Percentiles rank a stretch among this genome's conserved stretches.
Conservation (phyloP, 2,888 invertebrate species). For the Drosophila putrida region DNA sequence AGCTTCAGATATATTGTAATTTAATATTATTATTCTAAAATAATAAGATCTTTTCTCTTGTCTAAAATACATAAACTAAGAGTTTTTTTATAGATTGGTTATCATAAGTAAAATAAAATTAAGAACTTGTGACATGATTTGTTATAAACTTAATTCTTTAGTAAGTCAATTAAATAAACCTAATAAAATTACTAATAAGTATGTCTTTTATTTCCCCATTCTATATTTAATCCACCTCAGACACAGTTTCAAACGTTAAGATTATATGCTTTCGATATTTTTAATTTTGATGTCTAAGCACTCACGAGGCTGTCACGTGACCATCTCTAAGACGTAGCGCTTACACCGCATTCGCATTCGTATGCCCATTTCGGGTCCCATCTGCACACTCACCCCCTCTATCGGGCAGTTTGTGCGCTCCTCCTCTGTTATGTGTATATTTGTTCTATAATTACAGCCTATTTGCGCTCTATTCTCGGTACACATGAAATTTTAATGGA, state of each 20-base stretch:
- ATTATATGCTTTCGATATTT: not conserved
- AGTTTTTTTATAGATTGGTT: no score
- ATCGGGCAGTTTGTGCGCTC: constrained; percentile 10
- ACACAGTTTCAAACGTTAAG: not conserved
- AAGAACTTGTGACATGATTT: no score
- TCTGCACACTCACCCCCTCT: constrained; percentile 7
- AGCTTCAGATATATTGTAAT: no score
- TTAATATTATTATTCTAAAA: no score
- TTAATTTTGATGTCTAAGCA: not conserved
- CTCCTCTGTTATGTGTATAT: constrained; percentile 58
- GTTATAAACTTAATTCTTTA: no score
- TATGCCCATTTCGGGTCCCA: constrained; percentile 51
- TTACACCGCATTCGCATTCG: constrained; percentile 38
- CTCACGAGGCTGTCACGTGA: constrained; percentile 8
- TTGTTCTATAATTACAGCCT: constrained; percentile 75
- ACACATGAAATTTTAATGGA: constrained; percentile 72
- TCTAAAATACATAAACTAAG: no score
- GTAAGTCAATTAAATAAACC: no score
- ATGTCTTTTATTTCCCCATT: no score
- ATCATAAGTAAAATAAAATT: no score
- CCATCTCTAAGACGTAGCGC: constrained; percentile 22
- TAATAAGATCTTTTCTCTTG: no score
- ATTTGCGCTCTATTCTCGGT: constrained; percentile 73
- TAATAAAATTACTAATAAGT: no score
- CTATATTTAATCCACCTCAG: no score